These are phyloP conservation scores for Cantharis lateralis DNA, from an alignment of 2,888 invertebrate genomes.

Conservation along the genomic window DNA sequence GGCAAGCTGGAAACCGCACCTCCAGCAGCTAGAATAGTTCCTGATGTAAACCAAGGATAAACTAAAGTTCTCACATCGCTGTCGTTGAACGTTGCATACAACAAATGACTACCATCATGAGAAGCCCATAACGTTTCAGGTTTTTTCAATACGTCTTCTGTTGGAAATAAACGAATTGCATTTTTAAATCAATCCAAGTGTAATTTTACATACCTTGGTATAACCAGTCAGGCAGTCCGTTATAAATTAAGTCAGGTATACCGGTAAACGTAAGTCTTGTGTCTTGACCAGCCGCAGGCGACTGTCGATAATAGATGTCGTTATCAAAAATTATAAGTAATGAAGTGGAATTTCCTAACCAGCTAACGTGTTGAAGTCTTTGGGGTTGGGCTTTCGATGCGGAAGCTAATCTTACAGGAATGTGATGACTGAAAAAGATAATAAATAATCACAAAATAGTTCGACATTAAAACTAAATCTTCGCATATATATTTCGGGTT, in stretches of 20 bases:
- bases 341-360: constrained; percentile 79
- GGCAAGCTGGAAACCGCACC: constrained; percentile 56
- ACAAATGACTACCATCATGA: constrained; percentile 77
- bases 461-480: constrained; percentile 7
- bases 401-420: constrained; percentile 80
- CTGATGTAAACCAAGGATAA: constrained; percentile 82
- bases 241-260: constrained; percentile 80
- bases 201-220: constrained; percentile 76
- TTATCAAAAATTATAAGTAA: constrained; percentile 83
- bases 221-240: constrained; percentile 95
- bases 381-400: constrained; percentile 70
- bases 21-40: constrained; percentile 64
- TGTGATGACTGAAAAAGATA: constrained; percentile 71
- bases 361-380: constrained; percentile 81
- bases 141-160: constrained; percentile 86
- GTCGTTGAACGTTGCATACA: constrained; percentile 88
- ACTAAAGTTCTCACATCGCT: constrained; percentile 74
- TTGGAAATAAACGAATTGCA: constrained; percentile 31
- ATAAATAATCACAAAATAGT: background rate
- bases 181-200: constrained; percentile 14
- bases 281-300: constrained; percentile 72
- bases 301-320: constrained; percentile 82
- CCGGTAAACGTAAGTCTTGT: constrained; percentile 77
- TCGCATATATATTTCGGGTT: background rate
- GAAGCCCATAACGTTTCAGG: constrained; percentile 89